Base-by-base conservation (phyloP, 2,888 invertebrate genomes). In the Choreutis nemorana region DNA sequence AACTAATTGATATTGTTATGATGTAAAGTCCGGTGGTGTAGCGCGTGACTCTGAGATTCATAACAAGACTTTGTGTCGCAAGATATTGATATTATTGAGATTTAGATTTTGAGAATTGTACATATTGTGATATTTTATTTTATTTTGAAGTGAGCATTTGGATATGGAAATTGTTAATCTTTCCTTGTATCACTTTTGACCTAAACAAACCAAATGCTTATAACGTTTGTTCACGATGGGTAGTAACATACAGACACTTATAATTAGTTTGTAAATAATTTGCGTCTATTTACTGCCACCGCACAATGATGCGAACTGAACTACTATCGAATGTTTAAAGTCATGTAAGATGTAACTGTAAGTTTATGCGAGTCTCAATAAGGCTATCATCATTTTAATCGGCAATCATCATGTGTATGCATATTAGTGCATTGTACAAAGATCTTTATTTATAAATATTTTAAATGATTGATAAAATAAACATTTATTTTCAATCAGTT, bases 101-200 rank as follows among this genome's bases (percentile, higher is more conserved):
- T 67, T 29, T 31, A 50, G 65, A n/a, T 63, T 52, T 60, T 53
- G 57, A 55, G 55, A 59, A 61, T 66, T 77, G 75, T 77, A 77
- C 71, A 77, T 77, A 77, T 66, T 75, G 77, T 77, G 77, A 77
- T 77, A 77, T 75, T 72, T 72, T 71, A 72, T 73, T 67, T 70
- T 72, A 73, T 63, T 61, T 57, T 67, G 62, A 55, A 63, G 63
- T 73, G 72, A 61, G 63, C 57, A 55, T 58, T 52, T 31, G 29
- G 26, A 28, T 13, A 29, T n/a, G n/a, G n/a, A n/a, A n/a, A n/a
- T n/a, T n/a, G n/a, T n/a, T n/a, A n/a, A n/a, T n/a, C n/a, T n/a
- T n/a, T n/a, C n/a, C n/a, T n/a, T n/a, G n/a, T n/a, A n/a, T n/a
- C n/a, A n/a, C n/a, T n/a, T n/a, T n/a, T n/a, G n/a, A n/a, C n/a